Evolutionary conservation across 2,797 vertebrate species (phyloP).

Genomic region (Oreochromis grahami): DNA sequence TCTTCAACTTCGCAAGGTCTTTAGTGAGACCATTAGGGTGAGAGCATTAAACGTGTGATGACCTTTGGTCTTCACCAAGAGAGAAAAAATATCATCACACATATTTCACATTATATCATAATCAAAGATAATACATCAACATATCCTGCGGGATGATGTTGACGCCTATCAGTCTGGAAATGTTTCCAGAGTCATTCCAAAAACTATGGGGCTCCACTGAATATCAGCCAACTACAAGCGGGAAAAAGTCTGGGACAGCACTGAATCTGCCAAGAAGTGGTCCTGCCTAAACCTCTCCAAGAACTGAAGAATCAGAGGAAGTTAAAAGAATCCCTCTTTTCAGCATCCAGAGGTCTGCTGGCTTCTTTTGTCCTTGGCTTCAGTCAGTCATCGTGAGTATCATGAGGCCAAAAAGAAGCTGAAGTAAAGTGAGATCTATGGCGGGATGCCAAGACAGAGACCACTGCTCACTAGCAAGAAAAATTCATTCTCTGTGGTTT

Average conservation of each 20-base stretch:
- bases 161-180: slow-evolving; percentile 65
- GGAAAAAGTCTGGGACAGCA: slow-evolving; percentile 29
- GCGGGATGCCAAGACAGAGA: slow-evolving; percentile 24
- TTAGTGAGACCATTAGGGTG: not conserved
- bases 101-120: slow-evolving; percentile 7
- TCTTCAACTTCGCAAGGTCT: not conserved
- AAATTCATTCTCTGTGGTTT: not conserved
- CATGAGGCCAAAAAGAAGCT: slow-evolving; percentile 7
- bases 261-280: slow-evolving; percentile 40
- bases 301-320: slow-evolving; percentile 17
- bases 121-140: slow-evolving; percentile 36
- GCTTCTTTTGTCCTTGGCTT: slow-evolving; percentile 20
- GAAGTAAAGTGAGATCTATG: slow-evolving; percentile 32
- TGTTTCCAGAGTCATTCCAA: slow-evolving; percentile 45
- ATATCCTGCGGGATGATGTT: slow-evolving; percentile 31
- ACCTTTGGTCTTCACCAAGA: not conserved
- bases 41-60: not conserved
- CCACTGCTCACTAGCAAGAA: slow-evolving; percentile 3
- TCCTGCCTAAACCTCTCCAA: slow-evolving; percentile 41
- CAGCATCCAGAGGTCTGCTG: slow-evolving; percentile 1
- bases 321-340: slow-evolving; percentile 2
- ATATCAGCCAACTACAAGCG: slow-evolving; percentile 32
- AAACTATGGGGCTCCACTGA: slow-evolving; percentile 42
- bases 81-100: slow-evolving; percentile 4
- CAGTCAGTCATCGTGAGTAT: slow-evolving; percentile 3